Conservation (phyloP, 2,113 vertebrate genomes). For the Nyctibius bracteatus region DNA sequence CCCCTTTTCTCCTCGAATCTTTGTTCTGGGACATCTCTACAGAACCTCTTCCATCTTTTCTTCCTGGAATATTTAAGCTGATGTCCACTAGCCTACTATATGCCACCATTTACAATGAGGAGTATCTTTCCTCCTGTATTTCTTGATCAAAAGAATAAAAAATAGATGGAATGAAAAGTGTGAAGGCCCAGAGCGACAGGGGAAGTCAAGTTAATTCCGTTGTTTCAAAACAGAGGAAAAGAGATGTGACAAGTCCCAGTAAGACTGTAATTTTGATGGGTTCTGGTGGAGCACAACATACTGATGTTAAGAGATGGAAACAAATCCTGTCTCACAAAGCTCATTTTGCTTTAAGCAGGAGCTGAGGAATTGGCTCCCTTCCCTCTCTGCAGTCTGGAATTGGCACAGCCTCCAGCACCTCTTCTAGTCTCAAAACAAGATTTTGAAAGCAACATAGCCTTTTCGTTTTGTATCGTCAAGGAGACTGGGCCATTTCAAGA, state of each 20-base stretch:
- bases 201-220: not conserved
- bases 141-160: not conserved
- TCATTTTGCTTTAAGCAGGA: not conserved
- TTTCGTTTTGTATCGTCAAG: conserved; percentile 13
- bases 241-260: not conserved
- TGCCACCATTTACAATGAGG: not conserved
- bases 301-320: not conserved
- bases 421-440: not conserved
- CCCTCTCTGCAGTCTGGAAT: not conserved
- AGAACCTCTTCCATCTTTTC: not conserved
- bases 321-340: not conserved
- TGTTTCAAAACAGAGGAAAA: not conserved
- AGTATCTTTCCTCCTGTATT: not conserved
- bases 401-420: not conserved
- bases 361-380: not conserved
- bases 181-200: not conserved
- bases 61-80: not conserved
- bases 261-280: not conserved
- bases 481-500: conserved; percentile 17
- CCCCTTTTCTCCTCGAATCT: not conserved
- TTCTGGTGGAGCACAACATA: not conserved
- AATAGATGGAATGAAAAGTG: not conserved
- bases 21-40: not conserved
- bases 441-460: conserved; percentile 34
- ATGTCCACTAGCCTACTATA: not conserved